These are phyloP conservation scores for Folsomia manolachei DNA, from an alignment of 2,888 invertebrate species.

Conservation along the genomic window DNA sequence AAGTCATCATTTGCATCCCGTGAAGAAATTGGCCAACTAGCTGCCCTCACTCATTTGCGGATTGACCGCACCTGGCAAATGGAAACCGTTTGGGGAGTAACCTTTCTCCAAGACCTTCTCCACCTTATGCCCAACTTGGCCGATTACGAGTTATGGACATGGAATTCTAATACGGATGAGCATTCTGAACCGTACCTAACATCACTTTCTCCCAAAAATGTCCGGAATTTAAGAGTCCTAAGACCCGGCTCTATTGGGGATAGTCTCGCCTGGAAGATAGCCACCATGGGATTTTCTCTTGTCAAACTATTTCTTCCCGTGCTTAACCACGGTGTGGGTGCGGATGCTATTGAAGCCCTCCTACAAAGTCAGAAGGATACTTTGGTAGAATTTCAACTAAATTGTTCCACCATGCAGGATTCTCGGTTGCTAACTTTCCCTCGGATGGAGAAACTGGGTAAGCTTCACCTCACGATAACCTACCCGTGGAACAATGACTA, in stretches of 20 bases:
- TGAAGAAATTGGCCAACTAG: slow-evolving; percentile 10
- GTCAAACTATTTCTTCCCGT: slow-evolving; percentile 40
- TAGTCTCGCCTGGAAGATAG: slow-evolving; percentile 24
- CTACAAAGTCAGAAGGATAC: slow-evolving; percentile 27
- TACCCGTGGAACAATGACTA: slow-evolving; percentile 42
- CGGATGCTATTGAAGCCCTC: slow-evolving; percentile 33
- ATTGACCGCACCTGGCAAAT: slow-evolving; percentile 41
- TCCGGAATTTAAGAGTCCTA: slow-evolving; percentile 26
- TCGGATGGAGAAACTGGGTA: slow-evolving; percentile 26
- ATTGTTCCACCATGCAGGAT: slow-evolving; percentile 37
- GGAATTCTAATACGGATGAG: slow-evolving; percentile 41
- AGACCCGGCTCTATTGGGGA: slow-evolving; percentile 39
- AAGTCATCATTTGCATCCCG: slow-evolving; percentile 33
- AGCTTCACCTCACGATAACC: slow-evolving; percentile 39
- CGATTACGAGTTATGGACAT: slow-evolving; percentile 43
- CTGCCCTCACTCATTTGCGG: slow-evolving; percentile 28
- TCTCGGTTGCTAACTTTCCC: slow-evolving; percentile 39
- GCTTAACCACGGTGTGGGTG: slow-evolving; percentile 33
- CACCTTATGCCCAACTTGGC: slow-evolving; percentile 34
- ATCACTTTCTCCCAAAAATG: slow-evolving; percentile 20
- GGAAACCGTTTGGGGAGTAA: slow-evolving; percentile 32
- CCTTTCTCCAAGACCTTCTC: slow-evolving; percentile 34
- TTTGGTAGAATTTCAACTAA: slow-evolving; percentile 38
- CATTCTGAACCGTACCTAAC: slow-evolving; percentile 38
- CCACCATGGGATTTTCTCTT: slow-evolving; percentile 35